Evolutionary conservation across 1,140 invertebrate species (phyloP), one percentile per base, ranked within the genome.

Genomic region (Cydia pomonella): DNA sequence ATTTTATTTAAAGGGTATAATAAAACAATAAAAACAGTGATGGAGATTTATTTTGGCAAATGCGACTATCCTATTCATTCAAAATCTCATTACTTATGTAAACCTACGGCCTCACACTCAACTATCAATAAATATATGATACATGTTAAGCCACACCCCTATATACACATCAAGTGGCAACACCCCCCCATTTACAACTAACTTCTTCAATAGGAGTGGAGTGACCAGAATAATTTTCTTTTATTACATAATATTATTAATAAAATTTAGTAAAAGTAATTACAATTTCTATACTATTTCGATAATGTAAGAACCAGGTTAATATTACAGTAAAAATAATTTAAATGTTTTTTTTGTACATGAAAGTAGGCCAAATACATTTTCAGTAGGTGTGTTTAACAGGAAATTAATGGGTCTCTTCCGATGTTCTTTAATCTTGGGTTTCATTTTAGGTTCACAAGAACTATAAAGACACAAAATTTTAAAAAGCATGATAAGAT

Each of bases 41-140:
- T 89, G 76, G 85, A 89, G 87, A 88, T 92, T 92, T 92, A 92
- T 92, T 92, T 92, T 92, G 90, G 90, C 90, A 92, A 92, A 92
- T 90, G 88, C 87, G 86, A 88, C 87, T 90, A 92, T 86, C 85
- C 88, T 89, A 90, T 81, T 87, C 80, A 82, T 79, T 85, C 76
- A 80, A 87, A 89, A 92, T 88, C 83, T 90, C 85, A 87, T 86
- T 89, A 88, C 82, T 84, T 87, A 84, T 85, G 87, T 87, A 88
- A 88, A 88, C 85, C 87, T 88, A 89, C 83, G 81, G 84, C 81
- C 80, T 50, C 47, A 50, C 75, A 84, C 82, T 82, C 77, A 78
- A 80, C 78, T 76, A 79, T 79, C 64, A 89, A 91, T 88, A 88
- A 90, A 88, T 88, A 80, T 83, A 85, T 85, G 80, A 84, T 86